Base-by-base conservation (phyloP, 2,888 invertebrate genomes). In the Chaitophorus viminalis region DNA sequence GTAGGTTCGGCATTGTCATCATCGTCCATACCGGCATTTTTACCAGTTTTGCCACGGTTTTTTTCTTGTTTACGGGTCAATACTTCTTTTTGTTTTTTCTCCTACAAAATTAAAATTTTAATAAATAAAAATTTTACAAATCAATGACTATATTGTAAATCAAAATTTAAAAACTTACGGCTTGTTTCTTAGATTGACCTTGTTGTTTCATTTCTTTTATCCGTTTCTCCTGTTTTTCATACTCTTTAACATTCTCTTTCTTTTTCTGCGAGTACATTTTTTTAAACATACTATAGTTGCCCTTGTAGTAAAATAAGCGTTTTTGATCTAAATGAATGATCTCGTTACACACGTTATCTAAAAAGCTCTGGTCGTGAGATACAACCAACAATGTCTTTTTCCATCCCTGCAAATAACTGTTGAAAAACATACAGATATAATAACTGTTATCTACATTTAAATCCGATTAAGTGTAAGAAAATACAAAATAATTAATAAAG, bases 301-400 rank as follows among this genome's bases (percentile, higher is more conserved):
- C 99, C 92, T 98, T 97, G 92, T 99, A 99, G 91, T 99, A 99
- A 91, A 95, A 95, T 84, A 99, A 92, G 91, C 99, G 99, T 91
- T 97, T 96, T 90, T 95, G 95, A 91, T 99, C 99, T 90, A 99
- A 93, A 91, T 99, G 99, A 89, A 99, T 96, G 90, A 99, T 96
- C 93, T 99, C 99, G 88, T 99, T 99, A 92, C 99, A 99, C 6
- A 99, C 99, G 91, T 99, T 99, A 92, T 99, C 99, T 90, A 99
- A 94, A 93, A 99, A 99, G 90, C 98, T 98, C 93, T 99, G 99
- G 93, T 99, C 99, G 94, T 99, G 99, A 90, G 99, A 99, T 21
- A 99, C 99, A 89, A 99, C 96, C 54, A 99, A 92, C 5, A 99
- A 92, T 0, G 99, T 99, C 91, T 99, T 99, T 92, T 99, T 99